Evolutionary conservation across 2,113 vertebrate species (phyloP).

Genomic region (Xyliphius kryptos): DNA sequence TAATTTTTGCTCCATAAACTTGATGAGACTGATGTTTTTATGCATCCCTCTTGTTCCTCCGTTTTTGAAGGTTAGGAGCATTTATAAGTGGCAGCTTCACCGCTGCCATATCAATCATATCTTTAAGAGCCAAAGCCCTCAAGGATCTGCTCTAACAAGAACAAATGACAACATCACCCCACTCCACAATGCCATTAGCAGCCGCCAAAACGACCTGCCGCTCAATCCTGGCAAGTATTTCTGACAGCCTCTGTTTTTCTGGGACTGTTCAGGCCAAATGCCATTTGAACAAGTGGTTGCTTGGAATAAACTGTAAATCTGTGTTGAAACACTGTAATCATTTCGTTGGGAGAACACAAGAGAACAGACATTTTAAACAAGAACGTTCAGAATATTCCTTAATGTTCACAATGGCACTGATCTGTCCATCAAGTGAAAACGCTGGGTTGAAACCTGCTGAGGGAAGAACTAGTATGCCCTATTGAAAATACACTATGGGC

Average conservation of each 20-base stretch:
- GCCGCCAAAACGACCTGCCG: constrained; percentile 20
- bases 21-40: constrained; percentile 30
- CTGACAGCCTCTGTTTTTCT: not conserved
- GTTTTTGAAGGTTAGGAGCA: constrained; percentile 53
- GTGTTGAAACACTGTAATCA: not conserved
- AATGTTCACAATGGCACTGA: too few species aligned
- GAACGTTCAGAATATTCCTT: too few species aligned
- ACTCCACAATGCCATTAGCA: constrained; percentile 53
- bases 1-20: too few species aligned
- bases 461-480: too few species aligned
- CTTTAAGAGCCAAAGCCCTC: constrained; percentile 44
- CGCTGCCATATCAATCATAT: constrained; percentile 56
- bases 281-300: not conserved
- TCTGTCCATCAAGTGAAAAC: too few species aligned
- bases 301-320: constrained; percentile 5
- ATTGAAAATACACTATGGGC: too few species aligned
- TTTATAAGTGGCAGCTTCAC: constrained; percentile 55
- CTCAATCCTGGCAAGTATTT: constrained; percentile 26
- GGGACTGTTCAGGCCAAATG: not conserved
- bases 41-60: constrained; percentile 35
- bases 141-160: constrained; percentile 56
- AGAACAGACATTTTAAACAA: too few species aligned
- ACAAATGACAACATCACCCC: constrained; percentile 60
- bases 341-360: too few species aligned
- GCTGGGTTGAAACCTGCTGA: too few species aligned